Conservation (phyloP, 2,888 invertebrate genomes). For the Argyra leucocephala region DNA sequence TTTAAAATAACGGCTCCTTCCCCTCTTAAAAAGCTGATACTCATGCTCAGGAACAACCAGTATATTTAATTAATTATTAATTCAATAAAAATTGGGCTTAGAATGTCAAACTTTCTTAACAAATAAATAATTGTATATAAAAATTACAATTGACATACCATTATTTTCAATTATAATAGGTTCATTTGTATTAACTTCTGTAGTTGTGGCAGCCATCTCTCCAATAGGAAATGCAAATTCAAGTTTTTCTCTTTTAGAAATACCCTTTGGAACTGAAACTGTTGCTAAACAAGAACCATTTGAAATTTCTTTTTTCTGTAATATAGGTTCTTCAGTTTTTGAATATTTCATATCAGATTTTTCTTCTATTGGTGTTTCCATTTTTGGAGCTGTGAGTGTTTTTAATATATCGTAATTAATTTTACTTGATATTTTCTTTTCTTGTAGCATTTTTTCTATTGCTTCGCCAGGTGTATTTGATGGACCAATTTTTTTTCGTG, state of each 20-base stretch:
- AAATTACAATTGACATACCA: conserved; percentile 24
- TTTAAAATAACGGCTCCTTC: too few species aligned
- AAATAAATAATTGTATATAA: conserved; percentile 28
- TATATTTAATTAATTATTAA: too few species aligned
- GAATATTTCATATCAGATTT: conserved; percentile 14
- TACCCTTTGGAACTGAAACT: background rate
- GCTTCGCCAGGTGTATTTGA: conserved; percentile 74
- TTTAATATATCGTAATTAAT: conserved; percentile 96
- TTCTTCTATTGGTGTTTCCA: conserved; percentile 21
- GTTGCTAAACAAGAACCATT: background rate
- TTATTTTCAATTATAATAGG: conserved; percentile 28
- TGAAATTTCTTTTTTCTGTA: conserved; percentile 15
- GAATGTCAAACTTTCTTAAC: too few species aligned
- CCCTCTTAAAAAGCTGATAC: too few species aligned
- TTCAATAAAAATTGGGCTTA: too few species aligned
- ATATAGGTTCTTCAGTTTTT: conserved; percentile 13
- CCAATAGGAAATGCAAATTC: conserved; percentile 17
- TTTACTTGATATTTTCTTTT: conserved; percentile 91
- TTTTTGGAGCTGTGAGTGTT: conserved; percentile 48
- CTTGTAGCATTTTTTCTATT: conserved; percentile 90
- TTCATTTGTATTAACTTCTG: background rate
- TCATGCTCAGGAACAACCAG: too few species aligned
- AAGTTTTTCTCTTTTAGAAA: conserved; percentile 15
- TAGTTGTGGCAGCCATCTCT: background rate
- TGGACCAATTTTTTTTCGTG: conserved; percentile 55